Percentiles rank a stretch among this genome's conserved stretches.
phyloP scores from a whole-genome alignment of 2,888 invertebrate species.

The Gari tellinella region DNA sequence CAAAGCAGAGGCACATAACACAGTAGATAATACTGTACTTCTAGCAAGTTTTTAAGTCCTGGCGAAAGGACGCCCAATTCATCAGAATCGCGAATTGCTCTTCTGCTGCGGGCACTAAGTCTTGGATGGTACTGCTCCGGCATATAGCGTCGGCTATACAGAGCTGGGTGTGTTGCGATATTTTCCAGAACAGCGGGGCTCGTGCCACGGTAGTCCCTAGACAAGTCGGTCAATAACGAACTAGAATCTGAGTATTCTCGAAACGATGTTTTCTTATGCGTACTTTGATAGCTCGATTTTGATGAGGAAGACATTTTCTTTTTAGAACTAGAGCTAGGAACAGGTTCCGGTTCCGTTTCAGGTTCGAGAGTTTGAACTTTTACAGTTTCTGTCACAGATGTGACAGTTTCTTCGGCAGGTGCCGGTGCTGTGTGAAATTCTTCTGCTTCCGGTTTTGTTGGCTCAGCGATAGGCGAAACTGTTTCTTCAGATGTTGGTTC shows the following conservation, averaged over 20 bases:
- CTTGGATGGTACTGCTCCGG: constrained; percentile 54
- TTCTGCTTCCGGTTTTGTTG: constrained; percentile 33
- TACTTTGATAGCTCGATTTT: constrained; percentile 11
- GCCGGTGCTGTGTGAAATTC: constrained; percentile 50
- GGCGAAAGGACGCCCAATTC: constrained; percentile 77
- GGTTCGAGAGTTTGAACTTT: constrained; percentile 13
- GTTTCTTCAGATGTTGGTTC: constrained; percentile 14
- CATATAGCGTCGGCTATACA: constrained; percentile 60
- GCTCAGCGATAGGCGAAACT: neutral
- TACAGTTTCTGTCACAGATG: constrained; percentile 41
- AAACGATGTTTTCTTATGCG: constrained; percentile 35
- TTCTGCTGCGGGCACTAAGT: constrained; percentile 77
- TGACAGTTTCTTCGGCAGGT: constrained; percentile 53
- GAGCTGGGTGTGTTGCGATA: constrained; percentile 74
- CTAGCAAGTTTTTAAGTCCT: constrained; percentile 78
- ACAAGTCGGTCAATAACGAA: constrained; percentile 50
- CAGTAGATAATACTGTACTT: constrained; percentile 76
- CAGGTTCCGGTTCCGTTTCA: neutral
- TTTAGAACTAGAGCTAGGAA: neutral
- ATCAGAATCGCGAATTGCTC: constrained; percentile 78
- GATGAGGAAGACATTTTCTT: constrained; percentile 14
- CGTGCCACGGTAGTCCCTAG: constrained; percentile 74
- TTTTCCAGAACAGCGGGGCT: constrained; percentile 78
- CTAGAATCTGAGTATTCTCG: constrained; percentile 53
- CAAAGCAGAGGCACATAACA: constrained; percentile 1